phyloP scores from a whole-genome alignment of 2,888 invertebrate genomes.

The Drepana falcataria region DNA sequence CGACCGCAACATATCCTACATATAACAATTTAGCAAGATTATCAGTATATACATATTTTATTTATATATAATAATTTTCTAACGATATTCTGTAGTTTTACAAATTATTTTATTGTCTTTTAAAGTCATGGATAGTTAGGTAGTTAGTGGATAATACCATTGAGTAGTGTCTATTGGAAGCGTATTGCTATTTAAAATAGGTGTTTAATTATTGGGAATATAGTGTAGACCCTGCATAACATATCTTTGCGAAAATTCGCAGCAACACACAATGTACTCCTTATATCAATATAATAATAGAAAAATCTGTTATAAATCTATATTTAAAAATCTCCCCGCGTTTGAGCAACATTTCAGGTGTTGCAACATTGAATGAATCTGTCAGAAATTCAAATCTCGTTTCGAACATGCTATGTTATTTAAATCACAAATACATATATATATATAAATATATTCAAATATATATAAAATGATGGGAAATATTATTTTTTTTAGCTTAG shows the following conservation, averaged over 20 bases:
- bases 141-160: constrained; percentile 52
- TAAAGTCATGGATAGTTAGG: constrained; percentile 42
- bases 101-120: constrained; percentile 67
- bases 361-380: constrained; percentile 11
- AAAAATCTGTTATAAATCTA: neutral
- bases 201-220: constrained; percentile 43
- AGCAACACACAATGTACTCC: constrained; percentile 24
- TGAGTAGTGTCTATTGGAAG: constrained; percentile 52
- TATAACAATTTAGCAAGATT: constrained; percentile 57
- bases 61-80: constrained; percentile 66
- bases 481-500: too few relatives aligned
- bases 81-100: constrained; percentile 73
- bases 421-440: too few relatives aligned
- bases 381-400: constrained; percentile 10
- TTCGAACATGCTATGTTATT: too few relatives aligned
- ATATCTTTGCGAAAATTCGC: constrained; percentile 47
- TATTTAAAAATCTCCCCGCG: constrained; percentile 1
- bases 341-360: neutral
- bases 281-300: constrained; percentile 18
- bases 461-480: too few relatives aligned
- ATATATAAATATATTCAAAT: too few relatives aligned
- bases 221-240: constrained; percentile 47
- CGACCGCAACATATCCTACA: constrained; percentile 42
- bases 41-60: constrained; percentile 63
- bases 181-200: constrained; percentile 53